phyloP scores from a whole-genome alignment of 2,797 vertebrate species.

The Pristis pectinata region DNA sequence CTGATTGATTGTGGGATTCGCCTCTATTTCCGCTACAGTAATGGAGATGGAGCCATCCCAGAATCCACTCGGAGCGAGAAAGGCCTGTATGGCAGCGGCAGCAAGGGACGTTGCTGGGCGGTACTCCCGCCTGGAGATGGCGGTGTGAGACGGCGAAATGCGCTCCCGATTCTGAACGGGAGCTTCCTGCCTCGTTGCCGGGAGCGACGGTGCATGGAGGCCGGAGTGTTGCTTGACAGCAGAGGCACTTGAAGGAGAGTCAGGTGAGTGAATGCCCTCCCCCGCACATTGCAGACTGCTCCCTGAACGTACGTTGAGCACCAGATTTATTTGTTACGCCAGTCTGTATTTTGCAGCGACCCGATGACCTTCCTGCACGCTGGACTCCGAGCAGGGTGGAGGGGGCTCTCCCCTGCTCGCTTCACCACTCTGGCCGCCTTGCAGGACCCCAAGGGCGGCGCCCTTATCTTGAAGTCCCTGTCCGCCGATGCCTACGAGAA shows the following conservation, averaged over 20 bases:
- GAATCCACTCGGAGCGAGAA: neutral
- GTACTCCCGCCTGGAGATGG: neutral
- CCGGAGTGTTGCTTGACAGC: too few species aligned
- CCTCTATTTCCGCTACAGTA: neutral
- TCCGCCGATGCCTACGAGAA: constrained; percentile 79
- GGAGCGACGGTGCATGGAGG: neutral
- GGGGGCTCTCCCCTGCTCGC: neutral
- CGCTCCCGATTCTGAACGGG: too few species aligned
- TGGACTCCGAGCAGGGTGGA: neutral
- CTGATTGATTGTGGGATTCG: neutral
- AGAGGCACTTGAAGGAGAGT: neutral
- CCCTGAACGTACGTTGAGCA: neutral
- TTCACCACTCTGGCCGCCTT: neutral
- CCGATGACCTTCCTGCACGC: neutral
- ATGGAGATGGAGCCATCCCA: neutral
- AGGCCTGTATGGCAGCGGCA: neutral
- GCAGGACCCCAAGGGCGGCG: constrained; percentile 39
- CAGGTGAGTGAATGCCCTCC: neutral
- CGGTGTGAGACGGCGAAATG: neutral
- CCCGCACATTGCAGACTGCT: too few species aligned
- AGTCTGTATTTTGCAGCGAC: neutral
- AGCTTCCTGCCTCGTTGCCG: neutral
- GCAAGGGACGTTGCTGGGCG: neutral
- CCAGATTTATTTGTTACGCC: neutral
- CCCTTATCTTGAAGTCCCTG: constrained; percentile 67